phyloP scores from a whole-genome alignment of 1,140 invertebrate species.

The Drosophila pandora region DNA sequence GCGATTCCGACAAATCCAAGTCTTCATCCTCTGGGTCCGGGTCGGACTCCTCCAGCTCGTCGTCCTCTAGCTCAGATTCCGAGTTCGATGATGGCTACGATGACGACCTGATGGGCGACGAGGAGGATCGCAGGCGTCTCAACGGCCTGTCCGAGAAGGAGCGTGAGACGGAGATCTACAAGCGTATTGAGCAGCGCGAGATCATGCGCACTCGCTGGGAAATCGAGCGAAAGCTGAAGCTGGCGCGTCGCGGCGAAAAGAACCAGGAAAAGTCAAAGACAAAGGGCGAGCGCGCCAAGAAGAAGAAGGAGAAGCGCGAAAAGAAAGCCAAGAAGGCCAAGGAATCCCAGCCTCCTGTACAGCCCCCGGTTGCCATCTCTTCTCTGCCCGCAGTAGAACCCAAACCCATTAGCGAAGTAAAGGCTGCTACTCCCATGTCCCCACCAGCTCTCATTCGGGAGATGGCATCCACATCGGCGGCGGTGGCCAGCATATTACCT shows the following conservation, averaged over 20 bases:
- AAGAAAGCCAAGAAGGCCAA: conserved; percentile 83
- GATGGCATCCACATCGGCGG: conserved; percentile 52
- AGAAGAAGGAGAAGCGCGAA: conserved; percentile 82
- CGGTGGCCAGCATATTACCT: conserved; percentile 34
- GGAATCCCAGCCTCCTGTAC: conserved; percentile 59
- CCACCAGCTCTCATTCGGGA: conserved; percentile 22
- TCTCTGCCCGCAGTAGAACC: conserved; percentile 3
- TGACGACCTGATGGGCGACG: conserved; percentile 98
- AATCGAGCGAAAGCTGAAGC: conserved; percentile 96
- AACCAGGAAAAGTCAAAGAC: conserved; percentile 85
- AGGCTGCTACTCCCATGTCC: conserved; percentile 49
- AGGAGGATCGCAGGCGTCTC: conserved; percentile 94
- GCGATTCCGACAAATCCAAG: conserved; percentile 67
- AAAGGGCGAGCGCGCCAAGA: conserved; percentile 87
- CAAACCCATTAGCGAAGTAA: conserved; percentile 30
- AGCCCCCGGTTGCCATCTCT: conserved; percentile 49
- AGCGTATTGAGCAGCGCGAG: conserved; percentile 96
- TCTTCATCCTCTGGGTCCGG: conserved; percentile 40
- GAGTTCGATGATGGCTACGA: conserved; percentile 91
- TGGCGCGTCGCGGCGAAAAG: conserved; percentile 93
- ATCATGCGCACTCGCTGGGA: conserved; percentile 97
- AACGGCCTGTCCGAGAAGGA: conserved; percentile 98
- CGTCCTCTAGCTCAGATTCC: conserved; percentile 82
- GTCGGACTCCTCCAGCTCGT: conserved; percentile 69
- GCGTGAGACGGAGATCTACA: conserved; percentile 98